Evolutionary conservation across 1,140 invertebrate genomes (phyloP).

Genomic region (Oncopodura yosiiana): DNA sequence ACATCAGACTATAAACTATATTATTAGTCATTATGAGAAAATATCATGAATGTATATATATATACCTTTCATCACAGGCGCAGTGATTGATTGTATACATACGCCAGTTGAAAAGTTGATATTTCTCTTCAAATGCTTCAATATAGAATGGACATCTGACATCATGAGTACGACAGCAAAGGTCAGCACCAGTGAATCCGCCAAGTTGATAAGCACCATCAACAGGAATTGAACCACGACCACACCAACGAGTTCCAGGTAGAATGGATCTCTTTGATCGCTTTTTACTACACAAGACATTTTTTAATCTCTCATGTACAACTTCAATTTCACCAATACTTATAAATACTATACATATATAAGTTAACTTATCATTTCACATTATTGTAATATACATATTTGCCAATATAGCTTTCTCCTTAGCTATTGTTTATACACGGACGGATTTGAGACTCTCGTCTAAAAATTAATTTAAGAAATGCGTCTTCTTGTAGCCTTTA

Average conservation of each 20-base stretch:
- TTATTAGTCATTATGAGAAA: too few relatives aligned
- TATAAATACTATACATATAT: background rate
- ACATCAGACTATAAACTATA: too few relatives aligned
- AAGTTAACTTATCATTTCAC: background rate
- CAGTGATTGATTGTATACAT: constrained; percentile 78
- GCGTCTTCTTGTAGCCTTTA: too few relatives aligned
- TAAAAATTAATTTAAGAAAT: too few relatives aligned
- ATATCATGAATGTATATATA: too few relatives aligned
- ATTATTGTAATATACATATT: too few relatives aligned
- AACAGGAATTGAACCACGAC: constrained; percentile 62
- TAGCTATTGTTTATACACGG: too few relatives aligned
- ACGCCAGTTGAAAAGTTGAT: constrained; percentile 70
- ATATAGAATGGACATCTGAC: constrained; percentile 69
- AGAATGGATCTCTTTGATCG: constrained; percentile 54
- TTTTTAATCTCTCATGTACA: background rate
- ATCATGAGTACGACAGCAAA: constrained; percentile 75
- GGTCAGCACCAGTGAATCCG: constrained; percentile 61
- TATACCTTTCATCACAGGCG: constrained; percentile 72
- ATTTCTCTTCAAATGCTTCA: constrained; percentile 61
- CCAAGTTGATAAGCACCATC: constrained; percentile 62
- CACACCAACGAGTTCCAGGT: constrained; percentile 80
- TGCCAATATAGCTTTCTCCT: too few relatives aligned
- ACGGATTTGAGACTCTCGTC: too few relatives aligned
- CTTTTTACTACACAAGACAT: constrained; percentile 39
- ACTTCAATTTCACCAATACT: background rate